phyloP scores from a whole-genome alignment of 2,888 invertebrate species.

The Phlogophora meticulosa region DNA sequence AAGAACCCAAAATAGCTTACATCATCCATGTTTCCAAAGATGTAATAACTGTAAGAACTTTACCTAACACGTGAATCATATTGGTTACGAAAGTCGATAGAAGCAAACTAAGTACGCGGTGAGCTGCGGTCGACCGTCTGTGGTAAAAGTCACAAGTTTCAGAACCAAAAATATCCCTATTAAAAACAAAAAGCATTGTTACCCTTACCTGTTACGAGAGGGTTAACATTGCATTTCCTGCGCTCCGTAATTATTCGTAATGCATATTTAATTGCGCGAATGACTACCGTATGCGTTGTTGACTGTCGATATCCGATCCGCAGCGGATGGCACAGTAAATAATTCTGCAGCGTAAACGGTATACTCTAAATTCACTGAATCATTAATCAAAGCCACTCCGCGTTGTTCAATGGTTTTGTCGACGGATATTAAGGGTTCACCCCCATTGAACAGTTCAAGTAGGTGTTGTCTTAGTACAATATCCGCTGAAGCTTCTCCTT shows the following conservation, averaged over 20 bases:
- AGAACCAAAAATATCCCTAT: neutral
- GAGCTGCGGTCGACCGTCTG: slow-evolving; percentile 41
- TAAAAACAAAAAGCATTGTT: slow-evolving; percentile 1
- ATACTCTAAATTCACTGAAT: slow-evolving; percentile 27
- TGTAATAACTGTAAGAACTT: slow-evolving; percentile 12
- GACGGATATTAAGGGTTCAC: slow-evolving; percentile 25
- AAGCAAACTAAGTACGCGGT: slow-evolving; percentile 24
- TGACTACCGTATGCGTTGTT: slow-evolving; percentile 5
- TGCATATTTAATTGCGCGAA: slow-evolving; percentile 43
- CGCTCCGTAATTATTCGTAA: slow-evolving; percentile 38
- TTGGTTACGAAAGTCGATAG: slow-evolving; percentile 72
- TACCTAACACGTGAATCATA: slow-evolving; percentile 60
- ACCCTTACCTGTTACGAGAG: slow-evolving; percentile 2
- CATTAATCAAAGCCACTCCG: slow-evolving; percentile 40
- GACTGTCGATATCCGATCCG: slow-evolving; percentile 25
- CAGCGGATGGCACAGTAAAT: slow-evolving; percentile 37
- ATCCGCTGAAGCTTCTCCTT: slow-evolving; percentile 23
- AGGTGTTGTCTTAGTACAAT: slow-evolving; percentile 25
- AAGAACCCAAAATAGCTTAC: slow-evolving; percentile 2
- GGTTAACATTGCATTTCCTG: slow-evolving; percentile 15
- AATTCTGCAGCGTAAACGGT: slow-evolving; percentile 24
- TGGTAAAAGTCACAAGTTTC: slow-evolving; percentile 11
- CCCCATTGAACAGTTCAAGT: slow-evolving; percentile 24
- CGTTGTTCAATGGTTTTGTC: slow-evolving; percentile 37
- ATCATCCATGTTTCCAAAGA: slow-evolving; percentile 12